phyloP scores from a whole-genome alignment of 2,888 invertebrate species.

The Xylota sylvarum region DNA sequence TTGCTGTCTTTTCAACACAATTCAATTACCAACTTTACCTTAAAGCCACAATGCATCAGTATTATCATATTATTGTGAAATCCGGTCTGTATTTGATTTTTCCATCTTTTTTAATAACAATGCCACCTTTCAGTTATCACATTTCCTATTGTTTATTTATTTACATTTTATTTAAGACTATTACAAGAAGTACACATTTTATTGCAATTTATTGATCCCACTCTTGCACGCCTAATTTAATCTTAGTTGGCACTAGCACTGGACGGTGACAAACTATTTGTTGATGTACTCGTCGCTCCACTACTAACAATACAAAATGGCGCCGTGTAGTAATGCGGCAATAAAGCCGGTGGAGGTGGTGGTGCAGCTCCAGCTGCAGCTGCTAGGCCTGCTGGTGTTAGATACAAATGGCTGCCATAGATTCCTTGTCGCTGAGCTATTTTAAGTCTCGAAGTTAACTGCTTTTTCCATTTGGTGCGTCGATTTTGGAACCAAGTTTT shows the following conservation, averaged over 20 bases:
- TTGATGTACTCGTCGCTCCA: slow-evolving; percentile 11
- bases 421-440: slow-evolving; percentile 94
- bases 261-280: slow-evolving; percentile 41
- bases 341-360: slow-evolving; percentile 64
- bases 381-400: slow-evolving; percentile 86
- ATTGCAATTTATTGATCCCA: slow-evolving; percentile 38
- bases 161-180: slow-evolving; percentile 42
- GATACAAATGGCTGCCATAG: slow-evolving; percentile 86
- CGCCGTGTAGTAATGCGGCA: slow-evolving; percentile 78
- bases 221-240: background rate
- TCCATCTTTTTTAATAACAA: background rate
- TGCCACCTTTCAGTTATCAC: slow-evolving; percentile 30
- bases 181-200: background rate
- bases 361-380: slow-evolving; percentile 60
- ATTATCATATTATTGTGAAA: background rate
- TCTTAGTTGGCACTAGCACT: slow-evolving; percentile 34
- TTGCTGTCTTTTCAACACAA: too few species aligned
- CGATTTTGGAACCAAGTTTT: slow-evolving; percentile 99
- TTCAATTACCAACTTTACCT: too few species aligned
- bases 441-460: slow-evolving; percentile 94
- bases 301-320: slow-evolving; percentile 78
- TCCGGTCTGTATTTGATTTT: too few species aligned
- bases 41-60: too few species aligned
- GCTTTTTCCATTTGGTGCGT: slow-evolving; percentile 99
- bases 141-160: slow-evolving; percentile 48